Percentiles rank a stretch among this genome's conserved stretches.
Evolutionary conservation across 2,113 vertebrate genomes (phyloP).

Genomic region (Etheostoma spectabile): DNA sequence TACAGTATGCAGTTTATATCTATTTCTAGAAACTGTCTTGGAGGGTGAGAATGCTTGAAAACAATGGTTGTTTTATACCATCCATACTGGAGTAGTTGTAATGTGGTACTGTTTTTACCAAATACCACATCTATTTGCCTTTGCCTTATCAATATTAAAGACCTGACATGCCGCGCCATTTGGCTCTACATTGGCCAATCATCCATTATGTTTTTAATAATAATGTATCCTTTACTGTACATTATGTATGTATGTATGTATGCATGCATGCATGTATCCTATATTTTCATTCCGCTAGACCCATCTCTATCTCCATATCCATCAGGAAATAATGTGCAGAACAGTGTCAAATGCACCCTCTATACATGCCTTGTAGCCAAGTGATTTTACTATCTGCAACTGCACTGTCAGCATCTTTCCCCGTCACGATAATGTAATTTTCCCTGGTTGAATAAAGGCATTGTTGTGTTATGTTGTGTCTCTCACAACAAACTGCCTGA

Average conservation of each 20-base stretch:
- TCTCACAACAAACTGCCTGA: conserved; percentile 45
- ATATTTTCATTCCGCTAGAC: not conserved
- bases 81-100: not conserved
- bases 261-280: too few species aligned
- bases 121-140: not conserved
- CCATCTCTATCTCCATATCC: not conserved
- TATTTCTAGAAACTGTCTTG: not conserved
- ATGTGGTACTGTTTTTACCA: not conserved
- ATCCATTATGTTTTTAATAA: conserved; percentile 2
- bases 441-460: conserved; percentile 50
- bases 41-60: not conserved
- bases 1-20: too few species aligned
- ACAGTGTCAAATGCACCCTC: conserved; percentile 33
- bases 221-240: too few species aligned
- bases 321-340: conserved; percentile 33
- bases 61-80: not conserved
- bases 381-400: conserved; percentile 54
- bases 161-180: conserved; percentile 37
- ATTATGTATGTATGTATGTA: too few species aligned
- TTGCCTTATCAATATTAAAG: conserved; percentile 43
- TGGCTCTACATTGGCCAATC: conserved; percentile 38
- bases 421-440: conserved; percentile 54
- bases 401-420: conserved; percentile 70
- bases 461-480: conserved; percentile 48
- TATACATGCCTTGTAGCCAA: conserved; percentile 26